phyloP scores from a whole-genome alignment of 2,113 vertebrate species.

The Leptodactylus fuscus region DNA sequence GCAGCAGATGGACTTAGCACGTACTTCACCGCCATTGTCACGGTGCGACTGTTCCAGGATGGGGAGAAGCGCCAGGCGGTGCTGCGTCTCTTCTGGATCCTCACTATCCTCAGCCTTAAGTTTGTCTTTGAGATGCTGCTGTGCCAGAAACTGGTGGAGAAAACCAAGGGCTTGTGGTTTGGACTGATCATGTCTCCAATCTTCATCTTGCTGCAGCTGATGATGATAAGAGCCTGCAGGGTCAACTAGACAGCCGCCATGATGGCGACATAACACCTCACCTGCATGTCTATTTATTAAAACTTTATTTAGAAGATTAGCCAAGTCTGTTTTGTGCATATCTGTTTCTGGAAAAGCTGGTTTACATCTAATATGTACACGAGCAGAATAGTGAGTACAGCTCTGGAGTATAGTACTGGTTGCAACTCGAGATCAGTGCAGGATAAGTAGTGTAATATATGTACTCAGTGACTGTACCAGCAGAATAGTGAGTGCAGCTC shows the following conservation, averaged over 20 bases:
- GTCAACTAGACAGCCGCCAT: slow-evolving; percentile 80
- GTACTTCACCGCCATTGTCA: slow-evolving; percentile 97
- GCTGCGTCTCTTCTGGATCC: slow-evolving; percentile 94
- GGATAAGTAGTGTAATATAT: neutral
- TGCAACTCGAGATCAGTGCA: no score
- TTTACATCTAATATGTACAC: neutral
- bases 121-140: slow-evolving; percentile 97
- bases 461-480: neutral
- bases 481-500: no score
- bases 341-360: neutral
- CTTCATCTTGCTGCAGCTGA: slow-evolving; percentile 95
- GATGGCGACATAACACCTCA: neutral
- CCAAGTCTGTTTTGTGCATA: neutral
- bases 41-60: slow-evolving; percentile 95
- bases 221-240: slow-evolving; percentile 95
- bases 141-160: slow-evolving; percentile 93
- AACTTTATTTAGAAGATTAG: neutral
- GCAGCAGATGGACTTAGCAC: slow-evolving; percentile 95
- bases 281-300: slow-evolving; percentile 54
- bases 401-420: no score
- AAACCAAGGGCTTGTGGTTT: slow-evolving; percentile 88
- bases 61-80: slow-evolving; percentile 94
- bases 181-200: slow-evolving; percentile 93
- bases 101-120: slow-evolving; percentile 96
- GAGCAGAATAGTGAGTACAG: neutral